phyloP scores from a whole-genome alignment of 1,140 invertebrate species.

The Ooceraea biroi region DNA sequence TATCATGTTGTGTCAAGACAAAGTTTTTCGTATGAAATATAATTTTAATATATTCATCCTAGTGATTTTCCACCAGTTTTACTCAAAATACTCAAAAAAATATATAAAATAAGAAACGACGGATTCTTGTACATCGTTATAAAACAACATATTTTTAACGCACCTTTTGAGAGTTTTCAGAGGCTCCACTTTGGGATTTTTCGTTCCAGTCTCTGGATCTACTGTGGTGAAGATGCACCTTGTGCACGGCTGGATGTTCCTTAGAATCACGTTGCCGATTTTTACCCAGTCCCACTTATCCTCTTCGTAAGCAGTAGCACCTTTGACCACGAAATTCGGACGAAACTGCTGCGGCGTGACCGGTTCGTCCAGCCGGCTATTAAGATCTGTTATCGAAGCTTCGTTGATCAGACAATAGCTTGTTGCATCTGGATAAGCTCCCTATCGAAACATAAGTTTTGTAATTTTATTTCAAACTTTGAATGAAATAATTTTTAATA shows the following conservation, averaged over 20 bases:
- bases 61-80: too few species aligned
- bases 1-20: not conserved
- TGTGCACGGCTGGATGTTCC: conserved; percentile 89
- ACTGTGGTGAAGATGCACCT: conserved; percentile 89
- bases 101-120: not conserved
- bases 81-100: too few species aligned
- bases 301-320: conserved; percentile 88
- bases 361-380: conserved; percentile 86
- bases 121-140: not conserved
- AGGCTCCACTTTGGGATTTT: conserved; percentile 86
- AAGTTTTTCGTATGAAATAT: not conserved
- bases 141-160: conserved; percentile 41
- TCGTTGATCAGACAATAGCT: conserved; percentile 88
- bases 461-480: conserved; percentile 1
- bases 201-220: conserved; percentile 86
- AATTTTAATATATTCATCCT: too few species aligned
- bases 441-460: conserved; percentile 79
- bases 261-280: conserved; percentile 88
- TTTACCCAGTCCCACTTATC: conserved; percentile 90
- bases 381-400: conserved; percentile 89
- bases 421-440: conserved; percentile 88
- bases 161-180: conserved; percentile 87
- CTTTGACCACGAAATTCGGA: conserved; percentile 90
- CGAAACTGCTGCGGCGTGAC: conserved; percentile 88
- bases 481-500: not conserved